Evolutionary conservation across 1,140 invertebrate species (phyloP).

Genomic region (Apocrypta bakeri): DNA sequence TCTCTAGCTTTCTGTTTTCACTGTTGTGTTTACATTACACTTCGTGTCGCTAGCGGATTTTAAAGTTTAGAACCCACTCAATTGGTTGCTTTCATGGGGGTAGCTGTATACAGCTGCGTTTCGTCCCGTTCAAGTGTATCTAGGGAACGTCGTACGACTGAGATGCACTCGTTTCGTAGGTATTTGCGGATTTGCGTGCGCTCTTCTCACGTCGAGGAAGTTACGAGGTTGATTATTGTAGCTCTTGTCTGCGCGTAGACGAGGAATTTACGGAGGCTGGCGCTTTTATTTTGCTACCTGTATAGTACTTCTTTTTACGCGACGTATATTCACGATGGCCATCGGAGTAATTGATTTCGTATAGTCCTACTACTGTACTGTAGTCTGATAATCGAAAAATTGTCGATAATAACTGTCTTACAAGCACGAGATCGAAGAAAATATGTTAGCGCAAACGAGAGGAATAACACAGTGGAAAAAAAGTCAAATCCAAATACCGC

Average conservation of each 20-base stretch:
- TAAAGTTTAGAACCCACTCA: conserved; percentile 30
- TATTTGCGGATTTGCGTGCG: neutral
- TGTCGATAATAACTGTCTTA: too few relatives aligned
- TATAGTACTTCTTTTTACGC: too few relatives aligned
- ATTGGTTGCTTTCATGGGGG: conserved; percentile 27
- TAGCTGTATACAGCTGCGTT: neutral
- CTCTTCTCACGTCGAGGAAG: neutral
- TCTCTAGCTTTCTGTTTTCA: neutral
- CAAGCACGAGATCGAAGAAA: too few relatives aligned
- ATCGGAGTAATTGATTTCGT: neutral
- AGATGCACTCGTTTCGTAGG: neutral
- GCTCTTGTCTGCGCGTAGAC: neutral
- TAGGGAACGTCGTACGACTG: too few relatives aligned
- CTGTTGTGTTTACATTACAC: neutral
- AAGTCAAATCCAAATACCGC: conserved; percentile 10
- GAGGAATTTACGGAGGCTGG: too few relatives aligned
- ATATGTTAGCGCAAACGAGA: too few relatives aligned
- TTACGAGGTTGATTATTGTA: neutral
- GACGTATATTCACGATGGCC: too few relatives aligned
- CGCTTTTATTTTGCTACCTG: too few relatives aligned
- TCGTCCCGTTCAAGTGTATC: too few relatives aligned
- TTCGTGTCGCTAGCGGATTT: conserved; percentile 18
- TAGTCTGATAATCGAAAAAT: too few relatives aligned
- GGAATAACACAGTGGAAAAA: neutral
- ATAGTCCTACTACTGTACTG: too few relatives aligned